phyloP scores from a whole-genome alignment of 2,888 invertebrate species.

The Lissonota sp. region DNA sequence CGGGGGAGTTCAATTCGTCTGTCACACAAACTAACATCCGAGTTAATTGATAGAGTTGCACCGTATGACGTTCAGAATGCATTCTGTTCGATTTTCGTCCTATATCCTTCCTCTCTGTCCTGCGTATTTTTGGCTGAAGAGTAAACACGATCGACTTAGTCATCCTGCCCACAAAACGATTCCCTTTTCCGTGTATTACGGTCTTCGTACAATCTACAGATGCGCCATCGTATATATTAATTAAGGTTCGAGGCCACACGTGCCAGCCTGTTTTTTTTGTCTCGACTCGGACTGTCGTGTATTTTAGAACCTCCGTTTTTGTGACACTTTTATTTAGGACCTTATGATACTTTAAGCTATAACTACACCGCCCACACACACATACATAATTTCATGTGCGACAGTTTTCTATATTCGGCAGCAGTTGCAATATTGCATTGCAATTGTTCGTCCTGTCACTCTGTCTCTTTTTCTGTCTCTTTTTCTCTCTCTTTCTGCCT shows the following conservation, averaged over 20 bases:
- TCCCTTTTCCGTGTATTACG: neutral
- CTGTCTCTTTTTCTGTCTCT: constrained; percentile 8
- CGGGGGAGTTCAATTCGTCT: constrained; percentile 32
- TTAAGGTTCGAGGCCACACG: neutral
- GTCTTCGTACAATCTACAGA: neutral
- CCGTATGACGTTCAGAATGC: constrained; percentile 43
- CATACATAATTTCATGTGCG: neutral
- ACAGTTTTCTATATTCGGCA: constrained; percentile 17
- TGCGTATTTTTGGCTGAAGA: constrained; percentile 17
- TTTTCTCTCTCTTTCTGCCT: constrained; percentile 1
- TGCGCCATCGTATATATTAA: too few species aligned
- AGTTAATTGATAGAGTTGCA: constrained; percentile 56
- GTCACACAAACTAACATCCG: constrained; percentile 7
- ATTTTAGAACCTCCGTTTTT: neutral
- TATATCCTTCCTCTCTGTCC: neutral
- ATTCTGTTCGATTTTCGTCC: constrained; percentile 30
- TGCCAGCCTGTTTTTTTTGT: constrained; percentile 10
- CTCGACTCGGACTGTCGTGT: neutral
- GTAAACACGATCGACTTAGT: constrained; percentile 33
- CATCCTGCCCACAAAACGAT: constrained; percentile 3
- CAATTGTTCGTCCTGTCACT: constrained; percentile 6
- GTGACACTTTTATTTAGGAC: constrained; percentile 24
- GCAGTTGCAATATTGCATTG: constrained; percentile 49
- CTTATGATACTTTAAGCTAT: neutral
- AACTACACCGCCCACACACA: constrained; percentile 43